Percentiles rank a stretch among this genome's conserved stretches.
phyloP scores from a whole-genome alignment of 2,113 vertebrate genomes.

The Chaetodon auriga region DNA sequence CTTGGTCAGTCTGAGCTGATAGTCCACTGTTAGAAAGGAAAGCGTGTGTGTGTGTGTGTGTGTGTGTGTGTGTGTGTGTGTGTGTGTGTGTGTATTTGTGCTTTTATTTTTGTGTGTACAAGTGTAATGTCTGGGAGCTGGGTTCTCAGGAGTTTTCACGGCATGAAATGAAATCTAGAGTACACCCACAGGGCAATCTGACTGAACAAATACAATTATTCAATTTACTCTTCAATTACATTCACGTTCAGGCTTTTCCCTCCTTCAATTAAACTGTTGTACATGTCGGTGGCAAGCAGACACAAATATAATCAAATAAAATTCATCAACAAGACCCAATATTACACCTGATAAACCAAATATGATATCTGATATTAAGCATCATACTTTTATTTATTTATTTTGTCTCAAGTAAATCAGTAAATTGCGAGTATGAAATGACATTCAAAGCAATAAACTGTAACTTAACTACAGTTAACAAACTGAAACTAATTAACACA shows the following conservation, averaged over 20 bases:
- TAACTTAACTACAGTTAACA: constrained; percentile 63
- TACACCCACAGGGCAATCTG: constrained; percentile 76
- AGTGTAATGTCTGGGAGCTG: constrained; percentile 71
- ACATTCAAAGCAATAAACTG: constrained; percentile 70
- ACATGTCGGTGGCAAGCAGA: constrained; percentile 58
- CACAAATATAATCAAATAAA: constrained; percentile 77
- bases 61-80: constrained; percentile 8
- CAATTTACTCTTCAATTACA: constrained; percentile 81
- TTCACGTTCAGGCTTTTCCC: constrained; percentile 65
- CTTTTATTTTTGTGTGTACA: neutral
- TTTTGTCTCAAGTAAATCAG: constrained; percentile 58
- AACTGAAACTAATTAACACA: constrained; percentile 68
- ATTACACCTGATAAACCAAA: constrained; percentile 73
- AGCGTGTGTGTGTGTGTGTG: too few species aligned
- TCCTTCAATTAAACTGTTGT: constrained; percentile 81
- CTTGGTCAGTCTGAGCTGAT: too few species aligned
- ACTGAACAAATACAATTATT: constrained; percentile 82
- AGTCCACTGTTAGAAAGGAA: too few species aligned
- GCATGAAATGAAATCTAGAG: constrained; percentile 67
- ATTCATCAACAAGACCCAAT: constrained; percentile 70
- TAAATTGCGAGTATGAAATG: constrained; percentile 74
- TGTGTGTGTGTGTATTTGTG: neutral
- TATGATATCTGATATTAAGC: constrained; percentile 58
- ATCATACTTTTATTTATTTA: constrained; percentile 23
- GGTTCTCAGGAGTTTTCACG: constrained; percentile 75